These are phyloP conservation scores for Centruroides vittatus DNA, from an alignment of 1,140 invertebrate genomes.

Conservation along the genomic window DNA sequence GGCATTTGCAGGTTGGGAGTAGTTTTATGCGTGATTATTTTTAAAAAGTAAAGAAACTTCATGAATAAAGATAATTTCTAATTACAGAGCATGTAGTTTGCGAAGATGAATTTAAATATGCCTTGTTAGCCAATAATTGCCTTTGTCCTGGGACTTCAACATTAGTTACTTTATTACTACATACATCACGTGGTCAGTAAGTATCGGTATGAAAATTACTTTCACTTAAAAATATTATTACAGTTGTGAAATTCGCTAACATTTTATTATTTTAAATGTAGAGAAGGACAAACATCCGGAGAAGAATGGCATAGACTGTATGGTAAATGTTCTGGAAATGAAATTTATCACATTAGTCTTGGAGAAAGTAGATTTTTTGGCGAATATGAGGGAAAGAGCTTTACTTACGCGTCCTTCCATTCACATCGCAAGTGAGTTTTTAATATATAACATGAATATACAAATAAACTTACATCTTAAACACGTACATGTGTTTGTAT, in stretches of 20 bases:
- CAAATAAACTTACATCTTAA: constrained; percentile 6
- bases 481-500: not conserved
- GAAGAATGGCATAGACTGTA: constrained; percentile 96
- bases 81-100: constrained; percentile 76
- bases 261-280: constrained; percentile 27
- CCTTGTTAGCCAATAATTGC: constrained; percentile 90
- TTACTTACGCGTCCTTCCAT: constrained; percentile 96
- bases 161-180: constrained; percentile 83
- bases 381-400: constrained; percentile 96
- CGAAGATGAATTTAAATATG: constrained; percentile 92
- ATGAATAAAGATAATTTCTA: not conserved
- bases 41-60: no score
- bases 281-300: constrained; percentile 89
- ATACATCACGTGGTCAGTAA: constrained; percentile 92
- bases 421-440: constrained; percentile 82
- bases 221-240: not conserved
- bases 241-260: not conserved
- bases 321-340: constrained; percentile 94
- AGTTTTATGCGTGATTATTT: no score
- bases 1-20: constrained; percentile 61
- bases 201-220: constrained; percentile 26
- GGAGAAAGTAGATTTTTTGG: constrained; percentile 93
- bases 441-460: not conserved
- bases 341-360: constrained; percentile 94
- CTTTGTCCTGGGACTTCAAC: constrained; percentile 93